Percentiles rank a stretch among this genome's conserved stretches.
These are phyloP conservation scores for Lycocorax pyrrhopterus DNA, from an alignment of 2,113 vertebrate genomes.

Conservation along the genomic window DNA sequence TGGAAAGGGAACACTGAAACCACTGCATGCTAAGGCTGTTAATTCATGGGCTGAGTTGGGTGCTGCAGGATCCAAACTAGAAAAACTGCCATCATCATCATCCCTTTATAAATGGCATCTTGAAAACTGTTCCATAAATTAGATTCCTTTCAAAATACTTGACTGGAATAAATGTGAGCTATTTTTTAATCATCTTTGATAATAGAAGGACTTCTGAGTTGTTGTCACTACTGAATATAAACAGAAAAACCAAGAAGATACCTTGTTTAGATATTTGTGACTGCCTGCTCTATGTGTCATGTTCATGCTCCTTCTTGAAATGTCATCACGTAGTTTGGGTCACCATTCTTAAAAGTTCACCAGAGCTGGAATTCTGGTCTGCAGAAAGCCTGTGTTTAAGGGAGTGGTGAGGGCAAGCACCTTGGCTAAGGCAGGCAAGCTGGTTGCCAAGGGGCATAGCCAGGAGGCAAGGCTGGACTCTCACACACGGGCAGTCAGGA, in stretches of 20 bases:
- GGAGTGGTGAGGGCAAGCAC: rapidly evolving
- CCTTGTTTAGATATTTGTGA: neutral
- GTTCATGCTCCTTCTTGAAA: neutral
- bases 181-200: neutral
- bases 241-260: neutral
- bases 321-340: neutral
- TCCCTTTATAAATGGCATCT: neutral
- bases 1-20: neutral
- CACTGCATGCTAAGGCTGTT: neutral
- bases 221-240: neutral
- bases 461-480: neutral
- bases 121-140: neutral
- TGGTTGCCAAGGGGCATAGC: rapidly evolving
- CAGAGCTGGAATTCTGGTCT: neutral
- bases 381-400: neutral
- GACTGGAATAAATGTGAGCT: neutral
- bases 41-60: neutral
- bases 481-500: rapidly evolving
- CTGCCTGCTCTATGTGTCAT: neutral
- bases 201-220: neutral
- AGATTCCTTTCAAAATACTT: neutral
- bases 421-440: neutral
- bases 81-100: neutral
- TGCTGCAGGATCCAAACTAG: neutral
- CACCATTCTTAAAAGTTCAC: neutral